These are phyloP conservation scores for Oryzias melastigma DNA, from an alignment of 2,113 vertebrate genomes.

Conservation along the genomic window DNA sequence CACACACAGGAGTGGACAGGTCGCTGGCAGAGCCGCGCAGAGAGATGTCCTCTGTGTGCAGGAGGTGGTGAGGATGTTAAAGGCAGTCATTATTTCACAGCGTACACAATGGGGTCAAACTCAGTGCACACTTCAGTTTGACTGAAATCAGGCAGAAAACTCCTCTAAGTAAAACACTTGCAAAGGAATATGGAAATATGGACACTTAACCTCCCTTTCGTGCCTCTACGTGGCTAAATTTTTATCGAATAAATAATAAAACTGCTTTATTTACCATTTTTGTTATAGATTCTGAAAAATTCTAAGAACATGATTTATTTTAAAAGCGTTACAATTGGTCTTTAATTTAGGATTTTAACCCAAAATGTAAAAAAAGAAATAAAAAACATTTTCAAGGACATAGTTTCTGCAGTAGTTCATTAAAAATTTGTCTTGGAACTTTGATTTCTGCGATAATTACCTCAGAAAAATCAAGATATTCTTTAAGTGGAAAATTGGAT, in stretches of 20 bases:
- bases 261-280: slow-evolving; percentile 8
- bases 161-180: slow-evolving; percentile 22
- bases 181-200: slow-evolving; percentile 9
- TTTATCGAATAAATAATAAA: neutral
- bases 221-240: slow-evolving; percentile 20
- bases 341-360: no score
- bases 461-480: no score
- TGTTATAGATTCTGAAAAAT: slow-evolving; percentile 20
- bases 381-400: no score
- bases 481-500: no score
- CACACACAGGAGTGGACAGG: slow-evolving; percentile 58
- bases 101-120: slow-evolving; percentile 60
- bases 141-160: slow-evolving; percentile 30
- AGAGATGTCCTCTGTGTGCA: slow-evolving; percentile 68
- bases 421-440: no score
- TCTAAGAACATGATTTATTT: neutral
- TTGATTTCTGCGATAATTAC: no score
- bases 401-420: no score
- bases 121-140: slow-evolving; percentile 42
- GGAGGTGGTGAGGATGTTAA: slow-evolving; percentile 61
- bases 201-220: neutral
- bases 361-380: no score
- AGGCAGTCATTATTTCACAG: slow-evolving; percentile 58
- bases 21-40: slow-evolving; percentile 65
- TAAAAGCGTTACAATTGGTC: no score